Percentiles rank a stretch among this genome's conserved stretches.
Conservation (phyloP, 2,113 vertebrate species). For the Neotoma lepida region DNA sequence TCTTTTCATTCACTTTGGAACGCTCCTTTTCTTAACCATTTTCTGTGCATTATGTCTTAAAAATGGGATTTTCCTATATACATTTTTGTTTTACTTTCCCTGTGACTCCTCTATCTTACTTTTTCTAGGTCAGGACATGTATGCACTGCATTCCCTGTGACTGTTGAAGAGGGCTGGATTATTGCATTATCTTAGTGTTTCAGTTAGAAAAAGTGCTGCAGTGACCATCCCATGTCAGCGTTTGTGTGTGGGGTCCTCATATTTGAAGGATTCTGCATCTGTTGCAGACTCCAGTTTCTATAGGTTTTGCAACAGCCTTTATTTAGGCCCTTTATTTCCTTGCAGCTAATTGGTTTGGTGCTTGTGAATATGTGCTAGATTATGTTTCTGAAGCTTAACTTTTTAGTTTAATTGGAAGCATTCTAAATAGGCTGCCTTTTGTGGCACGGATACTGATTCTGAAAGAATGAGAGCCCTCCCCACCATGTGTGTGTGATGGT, state of each 20-base stretch:
- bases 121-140: background rate
- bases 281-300: conserved; percentile 13
- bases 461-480: background rate
- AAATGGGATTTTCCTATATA: background rate
- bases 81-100: conserved; percentile 9
- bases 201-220: background rate
- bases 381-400: conserved; percentile 55
- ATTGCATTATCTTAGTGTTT: background rate
- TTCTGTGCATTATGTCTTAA: conserved; percentile 3
- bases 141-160: background rate
- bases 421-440: background rate
- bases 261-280: conserved; percentile 9
- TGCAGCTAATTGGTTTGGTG: background rate
- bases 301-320: background rate
- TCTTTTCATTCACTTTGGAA: background rate
- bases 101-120: background rate
- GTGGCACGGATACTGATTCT: conserved; percentile 23
- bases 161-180: background rate
- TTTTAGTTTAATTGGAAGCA: conserved; percentile 46
- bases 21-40: background rate
- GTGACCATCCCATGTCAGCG: background rate
- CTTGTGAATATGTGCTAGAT: conserved; percentile 12
- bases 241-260: background rate
- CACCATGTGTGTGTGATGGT: background rate
- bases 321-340: conserved; percentile 31